Percentiles rank a stretch among this genome's conserved stretches.
Conservation (phyloP, 2,113 vertebrate genomes). For the Pomatorhinus ruficollis region DNA sequence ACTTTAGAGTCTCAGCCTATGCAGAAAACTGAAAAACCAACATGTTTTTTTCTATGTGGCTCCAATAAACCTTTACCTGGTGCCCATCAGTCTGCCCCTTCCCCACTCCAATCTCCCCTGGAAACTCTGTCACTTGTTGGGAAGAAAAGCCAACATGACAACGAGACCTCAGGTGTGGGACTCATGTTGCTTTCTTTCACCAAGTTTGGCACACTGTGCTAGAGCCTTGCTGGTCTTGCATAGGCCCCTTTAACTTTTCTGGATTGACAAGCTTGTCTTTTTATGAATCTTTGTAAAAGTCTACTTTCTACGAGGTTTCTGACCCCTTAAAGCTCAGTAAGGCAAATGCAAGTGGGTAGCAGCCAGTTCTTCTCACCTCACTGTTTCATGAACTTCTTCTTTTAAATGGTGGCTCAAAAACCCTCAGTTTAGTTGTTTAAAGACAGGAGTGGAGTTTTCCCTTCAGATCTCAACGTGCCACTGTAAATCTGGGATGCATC, state of each 20-base stretch:
- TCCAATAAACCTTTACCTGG: conserved; percentile 57
- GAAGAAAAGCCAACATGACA: not conserved
- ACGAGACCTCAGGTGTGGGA: not conserved
- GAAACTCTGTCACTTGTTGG: not conserved
- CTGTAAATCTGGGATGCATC: not conserved
- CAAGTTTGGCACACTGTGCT: not conserved
- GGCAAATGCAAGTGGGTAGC: not conserved
- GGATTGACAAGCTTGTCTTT: not conserved
- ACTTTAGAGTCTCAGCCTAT: conserved; percentile 7
- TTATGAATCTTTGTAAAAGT: not conserved
- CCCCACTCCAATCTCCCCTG: not conserved
- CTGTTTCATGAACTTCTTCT: not conserved
- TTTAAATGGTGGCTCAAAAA: not conserved
- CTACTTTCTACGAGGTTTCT: not conserved
- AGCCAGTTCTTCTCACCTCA: not conserved
- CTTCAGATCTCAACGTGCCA: rapidly evolving
- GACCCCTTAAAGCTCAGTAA: not conserved
- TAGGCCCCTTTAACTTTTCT: not conserved
- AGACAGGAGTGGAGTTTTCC: not conserved
- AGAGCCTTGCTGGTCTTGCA: not conserved
- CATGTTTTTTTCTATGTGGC: not conserved
- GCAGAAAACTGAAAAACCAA: conserved; percentile 34
- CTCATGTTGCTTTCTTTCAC: not conserved
- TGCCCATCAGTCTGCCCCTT: conserved; percentile 72
- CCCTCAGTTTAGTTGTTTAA: not conserved